These are phyloP conservation scores for Drosophila arawakana DNA, from an alignment of 1,140 invertebrate genomes.

Conservation along the genomic window DNA sequence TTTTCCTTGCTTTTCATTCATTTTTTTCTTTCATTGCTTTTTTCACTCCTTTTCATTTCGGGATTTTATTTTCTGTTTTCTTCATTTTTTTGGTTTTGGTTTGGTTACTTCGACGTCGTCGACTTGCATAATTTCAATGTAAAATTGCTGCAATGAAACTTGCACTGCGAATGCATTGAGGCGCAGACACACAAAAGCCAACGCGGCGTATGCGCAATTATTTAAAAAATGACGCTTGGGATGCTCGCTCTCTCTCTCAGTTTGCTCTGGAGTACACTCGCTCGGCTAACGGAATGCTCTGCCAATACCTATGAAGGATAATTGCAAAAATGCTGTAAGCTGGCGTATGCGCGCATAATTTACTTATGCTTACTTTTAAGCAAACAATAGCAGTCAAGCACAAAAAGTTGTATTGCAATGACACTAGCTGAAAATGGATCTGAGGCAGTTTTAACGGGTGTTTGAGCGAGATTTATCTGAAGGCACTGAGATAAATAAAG, in stretches of 20 bases:
- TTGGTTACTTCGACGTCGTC: slow-evolving; percentile 42
- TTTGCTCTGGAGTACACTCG: neutral
- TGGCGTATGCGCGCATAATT: neutral
- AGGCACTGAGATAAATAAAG: no score
- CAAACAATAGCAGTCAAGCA: neutral
- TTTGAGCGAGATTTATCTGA: no score
- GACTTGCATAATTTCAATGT: slow-evolving; percentile 76
- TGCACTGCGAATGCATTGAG: slow-evolving; percentile 70
- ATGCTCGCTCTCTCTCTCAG: neutral
- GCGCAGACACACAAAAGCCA: slow-evolving; percentile 70
- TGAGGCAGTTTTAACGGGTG: no score
- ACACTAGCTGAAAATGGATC: neutral
- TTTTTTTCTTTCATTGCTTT: slow-evolving; percentile 3
- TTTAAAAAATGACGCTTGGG: slow-evolving; percentile 51
- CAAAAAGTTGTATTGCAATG: neutral
- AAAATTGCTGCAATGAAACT: slow-evolving; percentile 72
- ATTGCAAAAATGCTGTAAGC: slow-evolving; percentile 14
- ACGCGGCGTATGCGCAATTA: slow-evolving; percentile 79
- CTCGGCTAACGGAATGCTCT: slow-evolving; percentile 32
- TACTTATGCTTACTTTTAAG: neutral
- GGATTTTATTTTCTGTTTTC: slow-evolving; percentile 1
- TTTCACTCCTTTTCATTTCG: slow-evolving; percentile 12
- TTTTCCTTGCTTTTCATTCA: slow-evolving; percentile 1
- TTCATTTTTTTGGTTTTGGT: slow-evolving; percentile 16
- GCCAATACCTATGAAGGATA: slow-evolving; percentile 21